Evolutionary conservation across 2,113 vertebrate species (phyloP).

Genomic region (Piliocolobus tephrosceles): DNA sequence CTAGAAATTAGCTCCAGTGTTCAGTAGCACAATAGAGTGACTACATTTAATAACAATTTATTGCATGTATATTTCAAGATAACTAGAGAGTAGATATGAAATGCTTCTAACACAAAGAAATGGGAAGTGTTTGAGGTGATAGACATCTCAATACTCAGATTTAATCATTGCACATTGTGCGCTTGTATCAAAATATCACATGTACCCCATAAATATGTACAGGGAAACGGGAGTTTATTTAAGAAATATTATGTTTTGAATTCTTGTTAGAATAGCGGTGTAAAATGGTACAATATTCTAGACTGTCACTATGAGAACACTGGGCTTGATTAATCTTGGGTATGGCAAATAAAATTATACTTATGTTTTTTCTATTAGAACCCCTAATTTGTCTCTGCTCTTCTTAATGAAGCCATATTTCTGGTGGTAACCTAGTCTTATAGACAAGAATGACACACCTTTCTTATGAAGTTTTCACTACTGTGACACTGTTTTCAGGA

Average conservation of each 20-base stretch:
- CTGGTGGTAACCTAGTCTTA: background rate
- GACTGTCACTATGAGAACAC: background rate
- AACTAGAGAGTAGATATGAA: background rate
- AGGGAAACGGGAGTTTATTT: background rate
- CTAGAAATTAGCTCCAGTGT: background rate
- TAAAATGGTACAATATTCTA: background rate
- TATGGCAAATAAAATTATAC: background rate
- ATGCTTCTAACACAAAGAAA: background rate
- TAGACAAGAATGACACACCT: background rate
- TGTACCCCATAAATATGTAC: background rate
- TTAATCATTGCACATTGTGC: background rate
- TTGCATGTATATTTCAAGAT: background rate
- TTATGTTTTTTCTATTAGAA: background rate
- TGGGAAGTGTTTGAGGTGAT: background rate
- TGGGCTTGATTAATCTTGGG: background rate
- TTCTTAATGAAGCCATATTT: background rate
- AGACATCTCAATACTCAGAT: background rate
- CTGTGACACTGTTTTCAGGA: conserved; percentile 20
- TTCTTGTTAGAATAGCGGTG: background rate
- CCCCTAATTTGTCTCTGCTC: background rate
- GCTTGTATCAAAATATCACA: background rate
- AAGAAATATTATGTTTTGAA: background rate
- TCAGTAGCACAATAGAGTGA: background rate
- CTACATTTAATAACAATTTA: background rate
- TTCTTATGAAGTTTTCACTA: background rate